A percentile compares a stretch with the other conserved stretches of the same genome.
These are phyloP conservation scores for Syngnathus acus DNA, from an alignment of 2,797 vertebrate species.

Conservation along the genomic window DNA sequence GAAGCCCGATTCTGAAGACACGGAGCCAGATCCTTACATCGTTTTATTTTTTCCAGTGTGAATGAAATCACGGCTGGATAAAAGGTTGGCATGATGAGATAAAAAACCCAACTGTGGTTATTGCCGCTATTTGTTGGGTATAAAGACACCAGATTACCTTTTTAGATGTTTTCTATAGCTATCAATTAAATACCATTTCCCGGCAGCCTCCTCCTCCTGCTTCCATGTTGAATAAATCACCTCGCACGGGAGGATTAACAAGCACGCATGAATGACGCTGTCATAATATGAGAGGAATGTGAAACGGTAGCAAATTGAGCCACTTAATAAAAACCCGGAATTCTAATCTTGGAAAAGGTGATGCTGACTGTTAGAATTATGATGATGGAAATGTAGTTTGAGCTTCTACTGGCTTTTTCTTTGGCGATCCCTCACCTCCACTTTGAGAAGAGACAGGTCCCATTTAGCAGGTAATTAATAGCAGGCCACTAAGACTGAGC, in stretches of 20 bases:
- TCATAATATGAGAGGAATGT: constrained; percentile 81
- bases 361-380: constrained; percentile 81
- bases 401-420: constrained; percentile 70
- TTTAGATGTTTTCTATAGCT: constrained; percentile 70
- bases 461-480: constrained; percentile 76
- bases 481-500: constrained; percentile 79
- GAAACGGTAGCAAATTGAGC: constrained; percentile 86
- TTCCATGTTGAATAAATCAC: constrained; percentile 88
- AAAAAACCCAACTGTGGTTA: constrained; percentile 34
- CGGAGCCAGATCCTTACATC: constrained; percentile 60
- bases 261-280: constrained; percentile 75
- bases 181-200: constrained; percentile 84
- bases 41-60: constrained; percentile 54
- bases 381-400: constrained; percentile 87
- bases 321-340: constrained; percentile 85
- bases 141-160: constrained; percentile 56
- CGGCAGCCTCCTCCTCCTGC: constrained; percentile 69
- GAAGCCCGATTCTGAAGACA: constrained; percentile 56
- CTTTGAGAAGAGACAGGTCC: constrained; percentile 68
- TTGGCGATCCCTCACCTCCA: constrained; percentile 61
- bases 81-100: constrained; percentile 48
- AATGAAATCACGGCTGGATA: constrained; percentile 52
- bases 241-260: constrained; percentile 79
- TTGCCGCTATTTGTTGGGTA: constrained; percentile 26
- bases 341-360: constrained; percentile 76